Evolutionary conservation across 2,888 invertebrate species (phyloP), one percentile per base, ranked within the genome.

Genomic region (Drosophila setosimentum): DNA sequence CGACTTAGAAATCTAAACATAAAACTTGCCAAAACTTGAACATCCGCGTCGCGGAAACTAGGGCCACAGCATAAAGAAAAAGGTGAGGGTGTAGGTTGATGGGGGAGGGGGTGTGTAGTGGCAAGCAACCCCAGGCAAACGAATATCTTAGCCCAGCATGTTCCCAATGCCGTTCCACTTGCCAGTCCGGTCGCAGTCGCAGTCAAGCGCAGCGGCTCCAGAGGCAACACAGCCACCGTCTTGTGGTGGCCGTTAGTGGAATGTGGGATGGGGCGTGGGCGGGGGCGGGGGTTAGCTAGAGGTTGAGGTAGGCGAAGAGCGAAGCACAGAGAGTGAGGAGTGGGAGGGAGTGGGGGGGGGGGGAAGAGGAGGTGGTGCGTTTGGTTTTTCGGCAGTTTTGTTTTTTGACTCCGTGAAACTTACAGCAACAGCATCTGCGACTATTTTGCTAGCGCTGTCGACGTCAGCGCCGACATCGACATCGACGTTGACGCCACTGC

Each of bases 401-500:
- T 75, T 78, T 85, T 77, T 77, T 70, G 80, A 80, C 82, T 88
- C 68, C 67, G 59, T 73, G 57, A 72, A 87, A 90, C 90, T 87
- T 90, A 90, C 80, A 90, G 84, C 78, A 89, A 84, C 90, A 91
- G 88, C 90, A 91, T 87, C 89, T 87, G 89, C 81, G 85, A 85
- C 90, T 86, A 86, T 86, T 86, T 73, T 65, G 65, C 49, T 51
- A 55, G 48, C 58, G 63, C 69, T 48, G 66, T 61, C 68, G 51
- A 59, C 64, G 73, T 30, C 64, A 13, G 2, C 60, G 66, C 33
- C 67, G 32, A 18, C 66, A 58, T 33, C 63, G 37, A 42, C 32
- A 45, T 45, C 49, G 29, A 54, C 59, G 77, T 30, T 60, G 63
- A 68, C 76, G 81, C 70, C 78, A 76, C 51, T 10, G 59, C 27